Base-by-base conservation (phyloP, 2,113 vertebrate genomes). In the Aspidoscelis tigris region DNA sequence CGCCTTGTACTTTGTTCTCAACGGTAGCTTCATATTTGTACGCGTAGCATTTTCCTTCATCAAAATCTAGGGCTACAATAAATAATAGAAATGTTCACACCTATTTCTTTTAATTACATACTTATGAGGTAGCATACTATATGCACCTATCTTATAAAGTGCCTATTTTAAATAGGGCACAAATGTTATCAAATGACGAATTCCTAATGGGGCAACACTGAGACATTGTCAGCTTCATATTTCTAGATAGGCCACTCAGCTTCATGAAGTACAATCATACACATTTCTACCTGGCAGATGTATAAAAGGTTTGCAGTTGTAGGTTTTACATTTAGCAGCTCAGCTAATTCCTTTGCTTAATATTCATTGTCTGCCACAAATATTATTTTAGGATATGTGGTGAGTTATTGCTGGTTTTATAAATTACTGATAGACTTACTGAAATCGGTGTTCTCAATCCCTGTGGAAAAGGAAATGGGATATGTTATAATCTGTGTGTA, bases 21-120 rank as follows among this genome's bases (percentile, higher is more conserved):
- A 97, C 88, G 53, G 82, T 39, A 41, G 93, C 93, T 78, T 97
- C 96, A 94, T 98, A 98, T 53, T 93, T 93, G 90, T 97, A 98
- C n/a, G 92, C 93, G 89, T 97, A 97, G 43, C 93, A 95, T 82
- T 94, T 96, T 50, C 86, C 92, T 12, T 86, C 81, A 6, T 89
- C 77, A 92, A 97, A 97, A 0, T 89, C 88, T 58, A 96, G 96
- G 69, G 92, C 97, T 98, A 90, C 5, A 85, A 91, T 44, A 26
- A 91, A 58, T 43, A 20, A 71, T 14, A 86, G 22, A 86, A 21
- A 47, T 75, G 3, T 75, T 84, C 81, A 86, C 43, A 89, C 16
- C 33, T 39, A 61, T 18, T 2, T 1, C 53, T 3, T 33, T 43
- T 1, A 58, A 53, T 47, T 47, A 5, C 7, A 68, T n/a, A 76